Evolutionary conservation across 2,888 invertebrate genomes (phyloP).

Genomic region (Leptinotarsa haldemani): DNA sequence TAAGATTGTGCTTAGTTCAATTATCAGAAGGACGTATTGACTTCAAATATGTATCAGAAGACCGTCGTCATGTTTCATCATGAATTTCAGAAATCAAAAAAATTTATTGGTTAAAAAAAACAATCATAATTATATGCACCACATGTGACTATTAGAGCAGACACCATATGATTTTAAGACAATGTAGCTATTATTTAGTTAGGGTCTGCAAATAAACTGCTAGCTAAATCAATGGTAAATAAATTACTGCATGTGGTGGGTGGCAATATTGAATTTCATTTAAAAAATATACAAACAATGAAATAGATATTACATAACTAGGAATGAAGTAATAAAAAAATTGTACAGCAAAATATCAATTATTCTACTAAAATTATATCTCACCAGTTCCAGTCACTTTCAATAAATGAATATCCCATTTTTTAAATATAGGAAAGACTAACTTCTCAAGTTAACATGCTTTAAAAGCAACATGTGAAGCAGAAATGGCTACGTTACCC

Average conservation of each 20-base stretch:
- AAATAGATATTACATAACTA: too few species aligned
- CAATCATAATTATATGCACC: too few species aligned
- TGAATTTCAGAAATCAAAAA: neutral
- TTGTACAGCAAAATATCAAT: neutral
- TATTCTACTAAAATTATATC: neutral
- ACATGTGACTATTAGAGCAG: neutral
- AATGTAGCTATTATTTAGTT: neutral
- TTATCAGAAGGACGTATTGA: constrained; percentile 48
- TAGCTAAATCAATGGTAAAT: too few species aligned
- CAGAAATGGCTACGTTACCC: neutral
- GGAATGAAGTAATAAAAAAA: neutral
- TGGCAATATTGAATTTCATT: too few species aligned
- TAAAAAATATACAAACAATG: too few species aligned
- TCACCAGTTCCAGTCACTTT: neutral
- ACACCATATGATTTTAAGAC: too few species aligned
- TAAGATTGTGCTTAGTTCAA: neutral
- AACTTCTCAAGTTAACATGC: neutral
- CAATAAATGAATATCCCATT: neutral
- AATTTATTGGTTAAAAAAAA: neutral
- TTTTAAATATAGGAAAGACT: neutral
- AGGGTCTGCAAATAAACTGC: neutral
- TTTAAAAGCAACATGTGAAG: neutral
- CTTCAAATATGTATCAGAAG: constrained; percentile 58
- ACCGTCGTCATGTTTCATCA: constrained; percentile 59
- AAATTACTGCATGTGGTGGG: too few species aligned